Evolutionary conservation across 2,113 vertebrate genomes (phyloP).

Genomic region (Zosterops hypoxanthus): DNA sequence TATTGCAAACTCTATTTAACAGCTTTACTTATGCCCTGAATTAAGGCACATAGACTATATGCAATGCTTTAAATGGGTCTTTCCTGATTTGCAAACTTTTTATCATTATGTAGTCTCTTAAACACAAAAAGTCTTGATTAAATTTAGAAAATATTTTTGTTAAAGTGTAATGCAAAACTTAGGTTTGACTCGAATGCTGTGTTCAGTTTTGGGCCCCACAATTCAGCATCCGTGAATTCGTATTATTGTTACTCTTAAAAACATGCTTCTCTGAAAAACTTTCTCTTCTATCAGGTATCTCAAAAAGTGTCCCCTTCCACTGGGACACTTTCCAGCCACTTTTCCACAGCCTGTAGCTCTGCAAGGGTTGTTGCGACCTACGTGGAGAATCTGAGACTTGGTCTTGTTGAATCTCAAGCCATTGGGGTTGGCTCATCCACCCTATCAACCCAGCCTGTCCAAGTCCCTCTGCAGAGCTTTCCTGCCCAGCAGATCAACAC

Average conservation of each 20-base stretch:
- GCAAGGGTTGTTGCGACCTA: background rate
- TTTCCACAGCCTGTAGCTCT: background rate
- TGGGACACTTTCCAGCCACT: background rate
- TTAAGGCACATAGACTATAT: background rate
- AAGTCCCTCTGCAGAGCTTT: background rate
- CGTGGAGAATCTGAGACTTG: background rate
- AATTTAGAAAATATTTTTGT: background rate
- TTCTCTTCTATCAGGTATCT: background rate
- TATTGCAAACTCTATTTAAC: background rate
- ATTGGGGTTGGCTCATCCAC: accelerated
- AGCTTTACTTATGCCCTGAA: background rate
- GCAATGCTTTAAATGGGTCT: background rate
- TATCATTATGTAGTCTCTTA: background rate
- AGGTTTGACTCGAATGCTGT: background rate
- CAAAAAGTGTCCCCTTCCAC: background rate
- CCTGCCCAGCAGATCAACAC: background rate
- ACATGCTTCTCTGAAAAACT: background rate
- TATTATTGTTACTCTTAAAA: background rate
- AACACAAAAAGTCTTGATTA: background rate
- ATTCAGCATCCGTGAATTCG: background rate
- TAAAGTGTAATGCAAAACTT: background rate
- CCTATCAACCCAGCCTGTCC: background rate
- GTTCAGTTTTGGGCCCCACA: background rate
- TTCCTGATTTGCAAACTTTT: background rate
- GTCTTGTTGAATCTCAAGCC: background rate